Conservation (phyloP, 2,113 vertebrate genomes). For the Lanius collurio region DNA sequence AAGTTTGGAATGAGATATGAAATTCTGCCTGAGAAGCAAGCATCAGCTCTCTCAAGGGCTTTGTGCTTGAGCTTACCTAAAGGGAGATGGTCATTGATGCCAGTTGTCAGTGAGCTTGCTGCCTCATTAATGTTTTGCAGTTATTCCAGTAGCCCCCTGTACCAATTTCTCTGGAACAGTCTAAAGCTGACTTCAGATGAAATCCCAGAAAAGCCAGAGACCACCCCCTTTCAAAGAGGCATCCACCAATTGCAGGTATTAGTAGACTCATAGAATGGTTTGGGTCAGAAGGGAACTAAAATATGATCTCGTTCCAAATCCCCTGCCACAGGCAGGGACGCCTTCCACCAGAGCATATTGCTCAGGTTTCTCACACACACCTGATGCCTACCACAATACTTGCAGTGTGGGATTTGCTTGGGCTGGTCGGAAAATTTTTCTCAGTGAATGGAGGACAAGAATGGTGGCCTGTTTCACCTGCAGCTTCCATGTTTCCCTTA, state of each 20-base stretch:
- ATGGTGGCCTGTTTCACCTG: background rate
- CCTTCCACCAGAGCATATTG: background rate
- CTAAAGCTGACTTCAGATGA: background rate
- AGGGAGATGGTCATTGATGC: background rate
- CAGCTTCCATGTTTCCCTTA: background rate
- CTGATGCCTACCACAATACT: background rate
- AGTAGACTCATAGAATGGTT: background rate
- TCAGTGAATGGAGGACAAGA: background rate
- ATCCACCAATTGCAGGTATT: background rate
- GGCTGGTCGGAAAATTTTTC: background rate
- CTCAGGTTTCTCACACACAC: background rate
- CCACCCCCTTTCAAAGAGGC: background rate
- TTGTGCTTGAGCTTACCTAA: background rate
- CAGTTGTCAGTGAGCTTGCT: background rate
- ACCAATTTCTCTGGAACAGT: background rate
- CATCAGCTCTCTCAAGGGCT: background rate
- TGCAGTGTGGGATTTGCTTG: background rate
- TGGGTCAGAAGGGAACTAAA: background rate
- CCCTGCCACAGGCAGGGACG: background rate
- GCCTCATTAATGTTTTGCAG: background rate
- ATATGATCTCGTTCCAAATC: fast-evolving
- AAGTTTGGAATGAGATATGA: background rate
- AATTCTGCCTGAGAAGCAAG: background rate
- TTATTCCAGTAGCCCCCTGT: background rate
- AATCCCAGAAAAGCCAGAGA: background rate